Conservation (phyloP, 2,888 invertebrate genomes). For the Meiosimyza platycephala region DNA sequence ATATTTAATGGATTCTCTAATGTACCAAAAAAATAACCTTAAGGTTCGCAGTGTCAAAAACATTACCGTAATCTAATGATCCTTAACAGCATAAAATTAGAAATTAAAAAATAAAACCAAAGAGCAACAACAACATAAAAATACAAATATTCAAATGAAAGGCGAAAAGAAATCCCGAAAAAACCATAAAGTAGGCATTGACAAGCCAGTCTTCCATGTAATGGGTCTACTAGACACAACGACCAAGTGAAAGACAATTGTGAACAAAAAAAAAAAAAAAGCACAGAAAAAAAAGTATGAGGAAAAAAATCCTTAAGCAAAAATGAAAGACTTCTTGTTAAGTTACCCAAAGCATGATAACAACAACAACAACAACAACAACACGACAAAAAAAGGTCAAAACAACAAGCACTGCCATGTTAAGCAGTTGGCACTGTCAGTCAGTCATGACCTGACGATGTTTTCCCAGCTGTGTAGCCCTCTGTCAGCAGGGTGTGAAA, state of each 20-base stretch:
- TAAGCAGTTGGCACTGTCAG: constrained; percentile 16
- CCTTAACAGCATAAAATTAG: constrained; percentile 63
- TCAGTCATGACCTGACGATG: constrained; percentile 19
- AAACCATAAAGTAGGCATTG: constrained; percentile 48
- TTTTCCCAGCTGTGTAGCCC: constrained; percentile 17
- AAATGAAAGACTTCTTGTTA: constrained; percentile 20
- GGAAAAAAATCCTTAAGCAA: neutral
- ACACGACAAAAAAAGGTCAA: constrained; percentile 16
- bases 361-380: neutral
- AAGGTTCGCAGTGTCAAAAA: constrained; percentile 51
- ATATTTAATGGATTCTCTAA: constrained; percentile 30
- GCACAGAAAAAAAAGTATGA: neutral
- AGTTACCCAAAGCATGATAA: constrained; percentile 15
- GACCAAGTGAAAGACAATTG: constrained; percentile 16
- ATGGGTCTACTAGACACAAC: constrained; percentile 4
- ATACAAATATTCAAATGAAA: constrained; percentile 32
- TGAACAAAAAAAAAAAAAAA: neutral
- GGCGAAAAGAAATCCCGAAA: constrained; percentile 31
- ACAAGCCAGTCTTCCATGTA: constrained; percentile 44
- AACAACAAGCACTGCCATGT: neutral
- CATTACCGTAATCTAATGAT: constrained; percentile 66
- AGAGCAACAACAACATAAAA: constrained; percentile 19
- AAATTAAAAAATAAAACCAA: constrained; percentile 44
- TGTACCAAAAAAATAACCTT: constrained; percentile 17
- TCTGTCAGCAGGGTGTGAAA: constrained; percentile 54